Base-by-base conservation (phyloP, 2,797 vertebrate species). In the Paratrypauchen microcephalus region DNA sequence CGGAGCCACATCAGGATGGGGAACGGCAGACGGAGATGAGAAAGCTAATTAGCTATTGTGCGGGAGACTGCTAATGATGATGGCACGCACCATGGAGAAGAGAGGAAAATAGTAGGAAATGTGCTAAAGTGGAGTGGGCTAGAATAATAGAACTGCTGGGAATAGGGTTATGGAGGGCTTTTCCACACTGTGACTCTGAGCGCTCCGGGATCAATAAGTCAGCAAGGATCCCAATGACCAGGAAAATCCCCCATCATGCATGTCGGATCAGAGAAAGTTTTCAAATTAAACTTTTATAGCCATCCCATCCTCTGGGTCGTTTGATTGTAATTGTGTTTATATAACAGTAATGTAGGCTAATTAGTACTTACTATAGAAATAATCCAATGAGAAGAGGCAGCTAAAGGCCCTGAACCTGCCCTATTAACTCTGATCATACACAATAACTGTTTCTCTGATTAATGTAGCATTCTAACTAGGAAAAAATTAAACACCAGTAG, bases 41-140 rank as follows among this genome's bases (percentile, higher is more conserved):
- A 86, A 91, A 85, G 80, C 85, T 88, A 91, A 91, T 92, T 91
- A 90, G 83, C 86, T 79, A 82, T 89, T 92, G 87, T 90, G 87
- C 83, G 77, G 83, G 88, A 77, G 84, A 86, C 81, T 81, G 81
- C 83, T 89, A 86, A 89, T 90, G 83, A 87, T 82, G 79, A 85
- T 77, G 79, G 79, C 65, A 72, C 58, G 50, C 81, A 79, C 68
- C 70, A 71, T 47, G 64, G 73, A 88, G 79, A 70, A 79, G 77
- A 79, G 55, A n/a, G 54, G 30, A 72, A 85, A 87, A 72, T 52
- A 78, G 72, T 69, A 77, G 68, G 65, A 84, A 75, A 67, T 28
- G 16, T 9, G 59, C 69, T 66, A 60, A 84, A 76, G 54, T 72
- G 77, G 83, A 76, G 68, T 81, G 70, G 65, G 63, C 55, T 36